Evolutionary conservation across 1,140 invertebrate species (phyloP), one percentile per base, ranked within the genome.

Genomic region (Hylaeus volcanicus): DNA sequence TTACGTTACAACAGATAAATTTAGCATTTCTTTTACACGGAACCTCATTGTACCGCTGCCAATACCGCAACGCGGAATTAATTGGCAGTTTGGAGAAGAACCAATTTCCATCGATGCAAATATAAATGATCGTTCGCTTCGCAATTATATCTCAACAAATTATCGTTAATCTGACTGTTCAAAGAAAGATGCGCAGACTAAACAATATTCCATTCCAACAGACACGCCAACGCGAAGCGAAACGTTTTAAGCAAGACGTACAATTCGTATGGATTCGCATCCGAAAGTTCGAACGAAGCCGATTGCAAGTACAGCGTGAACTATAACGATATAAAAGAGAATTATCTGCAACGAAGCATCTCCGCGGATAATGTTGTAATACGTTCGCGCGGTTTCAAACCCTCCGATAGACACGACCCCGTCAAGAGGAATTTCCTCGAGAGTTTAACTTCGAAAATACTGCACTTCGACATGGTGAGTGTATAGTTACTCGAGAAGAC

Each of bases 401-500:
- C 97, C 2, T 97, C 97, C 0, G 97, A 98, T 91, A 95, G 96
- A 89, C 95, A 95, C 91, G 96, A 98, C 92, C 96, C 96, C 1
- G 92, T 94, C 65, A 98, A 98, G 92, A 95, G 95, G 89, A 95
- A 96, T 86, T 97, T 97, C 92, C 94, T 98, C 70, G 96, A 96
- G 75, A 95, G 95, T 88, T 94, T 98, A 83, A 97, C 97, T 83
- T 94, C 95, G 85, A 96, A 96, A 90, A 95, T 97, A 89, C 96
- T 97, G 89, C 96, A 96, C 94, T 94, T 96, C 93, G 95, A 96
- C 90, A 95, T 96, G 96, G 96, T 96, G 94, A 86, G 75, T 9
- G 0, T 43, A 48, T 48, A 48, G 8, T 48, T 48, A 48, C 1
- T 48, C 45, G 45, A 48, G 45, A 48, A 48, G 45, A 48, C 45